phyloP scores from a whole-genome alignment of 1,140 invertebrate genomes.

The Hydropsyche tenuis region DNA sequence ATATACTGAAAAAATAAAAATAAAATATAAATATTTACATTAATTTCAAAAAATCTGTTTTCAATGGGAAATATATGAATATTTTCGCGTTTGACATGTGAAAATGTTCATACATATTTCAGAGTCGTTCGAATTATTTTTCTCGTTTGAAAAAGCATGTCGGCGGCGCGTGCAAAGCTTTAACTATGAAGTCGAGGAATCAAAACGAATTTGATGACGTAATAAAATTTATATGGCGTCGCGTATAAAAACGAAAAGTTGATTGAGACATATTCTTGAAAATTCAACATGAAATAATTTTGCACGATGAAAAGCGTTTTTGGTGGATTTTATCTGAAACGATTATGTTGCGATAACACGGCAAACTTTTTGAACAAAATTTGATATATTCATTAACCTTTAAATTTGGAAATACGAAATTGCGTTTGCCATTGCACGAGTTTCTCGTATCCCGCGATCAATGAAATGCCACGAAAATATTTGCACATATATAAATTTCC shows the following conservation, averaged over 20 bases:
- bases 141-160: too few species aligned
- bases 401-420: too few species aligned
- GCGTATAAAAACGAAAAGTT: background rate
- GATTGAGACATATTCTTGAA: background rate
- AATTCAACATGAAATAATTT: background rate
- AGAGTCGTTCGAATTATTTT: background rate
- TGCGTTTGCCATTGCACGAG: too few species aligned
- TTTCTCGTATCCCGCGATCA: too few species aligned
- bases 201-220: background rate
- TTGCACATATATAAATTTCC: too few species aligned
- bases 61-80: background rate
- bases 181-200: background rate
- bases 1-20: constrained; percentile 68
- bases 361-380: too few species aligned
- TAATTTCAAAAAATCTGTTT: background rate
- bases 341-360: too few species aligned
- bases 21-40: background rate
- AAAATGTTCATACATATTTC: background rate
- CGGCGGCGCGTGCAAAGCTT: too few species aligned
- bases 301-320: too few species aligned
- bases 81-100: background rate
- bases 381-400: too few species aligned
- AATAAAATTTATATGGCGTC: background rate
- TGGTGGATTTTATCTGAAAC: too few species aligned
- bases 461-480: too few species aligned